These are phyloP conservation scores for Cotesia glomerata DNA, from an alignment of 1,140 invertebrate species.

Conservation along the genomic window DNA sequence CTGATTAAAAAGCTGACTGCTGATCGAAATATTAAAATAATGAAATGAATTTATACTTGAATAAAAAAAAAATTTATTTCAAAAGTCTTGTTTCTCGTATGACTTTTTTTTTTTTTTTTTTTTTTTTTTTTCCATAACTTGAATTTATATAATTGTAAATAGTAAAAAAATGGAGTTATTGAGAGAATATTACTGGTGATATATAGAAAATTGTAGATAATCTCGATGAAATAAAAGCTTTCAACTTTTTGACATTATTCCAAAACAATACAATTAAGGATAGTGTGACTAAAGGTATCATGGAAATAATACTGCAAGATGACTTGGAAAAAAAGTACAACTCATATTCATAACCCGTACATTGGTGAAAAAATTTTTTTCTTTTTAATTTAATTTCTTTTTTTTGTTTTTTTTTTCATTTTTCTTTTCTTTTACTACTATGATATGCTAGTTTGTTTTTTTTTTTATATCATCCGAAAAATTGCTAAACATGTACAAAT, in stretches of 20 bases:
- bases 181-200: too few relatives aligned
- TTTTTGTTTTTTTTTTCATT: slow-evolving; percentile 17
- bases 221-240: too few relatives aligned
- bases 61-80: too few relatives aligned
- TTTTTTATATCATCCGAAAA: slow-evolving; percentile 37
- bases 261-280: too few relatives aligned
- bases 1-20: slow-evolving; percentile 67
- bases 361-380: slow-evolving; percentile 47
- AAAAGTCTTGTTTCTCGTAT: too few relatives aligned
- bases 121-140: slow-evolving; percentile 78
- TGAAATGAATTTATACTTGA: slow-evolving; percentile 47
- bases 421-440: slow-evolving; percentile 31
- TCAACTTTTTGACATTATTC: too few relatives aligned
- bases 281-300: background rate
- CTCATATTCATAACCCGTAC: slow-evolving; percentile 46
- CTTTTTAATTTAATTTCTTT: slow-evolving; percentile 12
- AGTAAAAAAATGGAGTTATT: too few relatives aligned
- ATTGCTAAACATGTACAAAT: slow-evolving; percentile 52
- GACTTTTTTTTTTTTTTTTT: slow-evolving; percentile 84
- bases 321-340: slow-evolving; percentile 43
- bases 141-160: too few relatives aligned
- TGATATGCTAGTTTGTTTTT: slow-evolving; percentile 50
- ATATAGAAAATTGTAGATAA: too few relatives aligned
- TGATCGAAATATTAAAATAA: slow-evolving; percentile 68
- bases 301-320: slow-evolving; percentile 30